Evolutionary conservation across 2,113 vertebrate genomes (phyloP), one percentile per base, ranked within the genome.

Genomic region (Passer domesticus): DNA sequence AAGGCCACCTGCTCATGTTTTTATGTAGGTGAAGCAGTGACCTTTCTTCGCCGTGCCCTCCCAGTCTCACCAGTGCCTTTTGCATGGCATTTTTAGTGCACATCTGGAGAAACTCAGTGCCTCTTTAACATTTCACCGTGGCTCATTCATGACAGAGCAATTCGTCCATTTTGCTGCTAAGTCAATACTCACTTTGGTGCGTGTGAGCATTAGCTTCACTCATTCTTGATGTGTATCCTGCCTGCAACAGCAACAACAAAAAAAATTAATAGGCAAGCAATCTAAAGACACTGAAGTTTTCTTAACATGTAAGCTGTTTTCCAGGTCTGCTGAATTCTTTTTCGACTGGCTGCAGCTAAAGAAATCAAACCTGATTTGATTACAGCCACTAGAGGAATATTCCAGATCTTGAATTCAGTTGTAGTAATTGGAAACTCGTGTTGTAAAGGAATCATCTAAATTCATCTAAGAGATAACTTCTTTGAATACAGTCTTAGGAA

Each of bases 371-470:
- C 72, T 75, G 64, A 77, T 93, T 88, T 83, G 52, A 89, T 90
- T 90, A 87, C 58, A 95, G 83, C 80, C 94, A 73, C 92, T 84
- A 64, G 83, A 93, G 95, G 92, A 94, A 89, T 81, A 93, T 75
- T 93, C 73, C 66, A 68, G 88, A 84, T 72, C 80, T 90, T 90
- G 56, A 92, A 87, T 93, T 94, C 63, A 47, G 88, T 47, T 90
- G 60, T 75, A 64, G 41, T 94, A 96, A 96, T 91, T 95, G 90
- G 88, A 90, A 96, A 75, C 76, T 68, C 89, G 50, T 28, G 19
- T 84, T 94, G 56, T 72, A 78, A 95, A 88, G 56, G n/a, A 94
- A 67, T 68, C 27, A 81, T 92, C 83, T 72, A 81, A 92, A 96
- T 94, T 93, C 18, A 78, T 92, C 85, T 72, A 63, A 52, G 68